phyloP scores from a whole-genome alignment of 2,113 vertebrate species.

The Dolichotis patagonum region DNA sequence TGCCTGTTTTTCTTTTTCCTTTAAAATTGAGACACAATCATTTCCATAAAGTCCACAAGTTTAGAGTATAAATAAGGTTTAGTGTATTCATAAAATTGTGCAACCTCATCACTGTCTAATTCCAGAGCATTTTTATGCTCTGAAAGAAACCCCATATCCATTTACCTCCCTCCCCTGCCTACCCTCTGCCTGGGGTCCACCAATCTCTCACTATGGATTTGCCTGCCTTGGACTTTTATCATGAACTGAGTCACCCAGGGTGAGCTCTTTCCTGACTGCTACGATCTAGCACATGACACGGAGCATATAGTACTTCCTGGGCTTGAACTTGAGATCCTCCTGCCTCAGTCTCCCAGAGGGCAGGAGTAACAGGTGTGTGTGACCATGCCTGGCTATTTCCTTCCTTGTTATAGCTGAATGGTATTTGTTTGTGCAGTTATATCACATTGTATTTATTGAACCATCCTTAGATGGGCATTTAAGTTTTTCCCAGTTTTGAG shows the following conservation, averaged over 20 bases:
- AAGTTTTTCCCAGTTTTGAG: neutral
- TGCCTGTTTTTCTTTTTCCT: neutral
- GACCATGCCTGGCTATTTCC: neutral
- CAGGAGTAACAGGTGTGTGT: neutral
- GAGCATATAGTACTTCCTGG: neutral
- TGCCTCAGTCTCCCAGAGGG: neutral
- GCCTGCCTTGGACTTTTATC: neutral
- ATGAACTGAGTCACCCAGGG: neutral
- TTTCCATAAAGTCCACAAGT: neutral
- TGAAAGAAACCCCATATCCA: neutral
- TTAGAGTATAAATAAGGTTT: neutral
- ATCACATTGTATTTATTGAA: neutral
- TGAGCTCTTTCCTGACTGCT: neutral
- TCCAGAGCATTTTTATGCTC: neutral
- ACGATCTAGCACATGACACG: neutral
- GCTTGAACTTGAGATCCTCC: neutral
- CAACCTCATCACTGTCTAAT: neutral
- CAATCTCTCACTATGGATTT: neutral
- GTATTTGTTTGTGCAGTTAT: neutral
- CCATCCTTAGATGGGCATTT: neutral
- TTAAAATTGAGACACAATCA: neutral
- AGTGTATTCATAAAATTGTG: neutral
- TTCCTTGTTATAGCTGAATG: neutral
- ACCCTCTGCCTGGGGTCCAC: neutral
- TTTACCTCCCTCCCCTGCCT: neutral